Conservation (phyloP, 1,140 invertebrate species). For the Drosophila santomea region DNA sequence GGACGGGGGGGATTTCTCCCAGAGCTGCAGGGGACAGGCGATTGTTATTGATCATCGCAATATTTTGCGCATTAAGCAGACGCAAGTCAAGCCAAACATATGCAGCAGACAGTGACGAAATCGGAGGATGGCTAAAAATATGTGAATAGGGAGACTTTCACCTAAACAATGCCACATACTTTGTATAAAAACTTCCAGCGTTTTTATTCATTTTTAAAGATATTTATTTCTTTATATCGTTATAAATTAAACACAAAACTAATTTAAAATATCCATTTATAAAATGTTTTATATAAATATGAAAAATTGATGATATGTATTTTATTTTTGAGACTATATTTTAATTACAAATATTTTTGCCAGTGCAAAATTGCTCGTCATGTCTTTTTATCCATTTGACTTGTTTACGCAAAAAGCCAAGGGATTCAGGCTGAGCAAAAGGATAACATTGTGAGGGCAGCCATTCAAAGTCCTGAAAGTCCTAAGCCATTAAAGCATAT, state of each 20-base stretch:
- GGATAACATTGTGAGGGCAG: constrained; percentile 73
- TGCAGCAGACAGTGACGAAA: constrained; percentile 47
- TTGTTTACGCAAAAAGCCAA: constrained; percentile 66
- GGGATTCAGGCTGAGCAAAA: constrained; percentile 45
- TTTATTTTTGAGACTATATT: no score
- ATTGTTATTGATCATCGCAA: constrained; percentile 82
- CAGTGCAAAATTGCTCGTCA: constrained; percentile 25
- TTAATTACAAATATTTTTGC: not conserved
- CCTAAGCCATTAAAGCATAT: constrained; percentile 82
- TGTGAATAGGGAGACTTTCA: not conserved
- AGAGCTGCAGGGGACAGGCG: constrained; percentile 41
- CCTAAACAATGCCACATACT: not conserved
- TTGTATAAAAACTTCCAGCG: not conserved
- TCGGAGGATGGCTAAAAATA: not conserved
- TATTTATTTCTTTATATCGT: not conserved
- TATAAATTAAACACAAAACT: not conserved
- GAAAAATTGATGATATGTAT: no score
- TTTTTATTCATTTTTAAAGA: no score
- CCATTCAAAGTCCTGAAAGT: constrained; percentile 79
- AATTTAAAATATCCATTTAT: no score
- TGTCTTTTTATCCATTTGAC: constrained; percentile 69
- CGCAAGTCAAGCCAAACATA: constrained; percentile 77
- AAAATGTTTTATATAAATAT: no score
- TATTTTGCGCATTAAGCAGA: constrained; percentile 80
- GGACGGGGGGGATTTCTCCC: not conserved